Percentiles rank a stretch among this genome's conserved stretches.
These are phyloP conservation scores for Lithophane ornitopus DNA, from an alignment of 2,888 invertebrate genomes.

Conservation along the genomic window DNA sequence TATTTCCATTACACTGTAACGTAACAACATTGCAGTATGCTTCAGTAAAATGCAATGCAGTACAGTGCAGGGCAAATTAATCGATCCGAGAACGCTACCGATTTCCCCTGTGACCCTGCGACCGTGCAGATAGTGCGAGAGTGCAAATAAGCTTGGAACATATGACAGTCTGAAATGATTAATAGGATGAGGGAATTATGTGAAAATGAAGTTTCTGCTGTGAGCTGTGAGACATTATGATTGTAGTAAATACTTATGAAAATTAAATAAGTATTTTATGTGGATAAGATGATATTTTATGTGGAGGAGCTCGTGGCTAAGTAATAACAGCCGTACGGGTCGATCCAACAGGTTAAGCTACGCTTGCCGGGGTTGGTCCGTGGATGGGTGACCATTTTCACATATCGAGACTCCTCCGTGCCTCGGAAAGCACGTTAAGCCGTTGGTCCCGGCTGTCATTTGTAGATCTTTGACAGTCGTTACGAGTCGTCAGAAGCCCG, in stretches of 20 bases:
- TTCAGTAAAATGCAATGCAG: conserved; percentile 30
- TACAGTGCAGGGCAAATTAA: conserved; percentile 55
- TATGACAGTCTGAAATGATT: conserved; percentile 8
- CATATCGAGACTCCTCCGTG: too few species aligned
- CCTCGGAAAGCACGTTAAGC: too few species aligned
- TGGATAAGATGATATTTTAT: background rate
- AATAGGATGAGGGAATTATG: background rate
- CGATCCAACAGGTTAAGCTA: too few species aligned
- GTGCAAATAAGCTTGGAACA: conserved; percentile 14
- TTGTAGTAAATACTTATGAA: background rate
- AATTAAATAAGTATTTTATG: background rate
- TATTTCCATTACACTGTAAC: conserved; percentile 29
- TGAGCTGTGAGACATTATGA: background rate
- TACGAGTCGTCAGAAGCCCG: too few species aligned
- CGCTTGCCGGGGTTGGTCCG: too few species aligned
- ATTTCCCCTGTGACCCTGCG: conserved; percentile 42
- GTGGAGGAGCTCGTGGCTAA: too few species aligned
- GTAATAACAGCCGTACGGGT: too few species aligned
- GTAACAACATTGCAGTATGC: conserved; percentile 14
- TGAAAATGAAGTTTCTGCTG: background rate
- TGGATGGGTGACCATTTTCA: too few species aligned
- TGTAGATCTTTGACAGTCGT: too few species aligned
- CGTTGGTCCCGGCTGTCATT: too few species aligned
- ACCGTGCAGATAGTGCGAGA: too few species aligned
- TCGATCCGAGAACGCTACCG: conserved; percentile 30